A percentile compares a stretch with the other conserved stretches of the same genome.
phyloP scores from a whole-genome alignment of 2,113 vertebrate species.

The Trichechus manatus region DNA sequence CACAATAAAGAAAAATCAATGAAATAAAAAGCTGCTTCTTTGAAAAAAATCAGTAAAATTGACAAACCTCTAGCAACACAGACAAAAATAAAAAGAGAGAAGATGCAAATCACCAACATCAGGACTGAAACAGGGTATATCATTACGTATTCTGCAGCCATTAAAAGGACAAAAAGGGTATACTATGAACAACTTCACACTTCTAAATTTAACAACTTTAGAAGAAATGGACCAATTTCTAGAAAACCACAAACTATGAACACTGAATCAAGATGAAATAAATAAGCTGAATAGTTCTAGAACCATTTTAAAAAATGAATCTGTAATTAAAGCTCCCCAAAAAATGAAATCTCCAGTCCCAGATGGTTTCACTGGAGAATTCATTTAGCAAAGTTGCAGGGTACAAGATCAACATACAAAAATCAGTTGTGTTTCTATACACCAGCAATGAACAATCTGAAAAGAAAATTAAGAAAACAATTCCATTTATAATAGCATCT shows the following conservation, averaged over 20 bases:
- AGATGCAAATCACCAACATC: slow-evolving; percentile 41
- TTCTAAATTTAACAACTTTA: slow-evolving; percentile 29
- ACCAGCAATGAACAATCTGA: background rate
- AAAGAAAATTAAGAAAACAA: background rate
- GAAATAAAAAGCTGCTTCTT: slow-evolving; percentile 40
- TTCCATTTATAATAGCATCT: background rate
- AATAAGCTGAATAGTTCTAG: slow-evolving; percentile 6
- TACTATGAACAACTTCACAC: background rate
- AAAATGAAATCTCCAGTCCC: background rate
- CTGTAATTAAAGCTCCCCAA: background rate
- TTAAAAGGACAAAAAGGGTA: slow-evolving; percentile 44
- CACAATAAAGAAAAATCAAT: slow-evolving; percentile 37
- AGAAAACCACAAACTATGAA: background rate
- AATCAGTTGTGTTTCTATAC: background rate
- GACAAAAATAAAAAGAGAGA: slow-evolving; percentile 31
- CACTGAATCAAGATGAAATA: slow-evolving; percentile 27
- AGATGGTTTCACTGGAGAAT: background rate
- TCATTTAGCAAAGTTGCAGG: background rate
- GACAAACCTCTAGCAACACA: slow-evolving; percentile 44
- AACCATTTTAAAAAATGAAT: slow-evolving; percentile 26
- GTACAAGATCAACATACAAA: slow-evolving; percentile 5
- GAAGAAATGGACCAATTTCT: background rate
- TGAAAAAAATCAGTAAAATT: slow-evolving; percentile 52
- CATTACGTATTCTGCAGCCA: background rate
- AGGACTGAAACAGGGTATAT: background rate